Conservation (phyloP, 2,888 invertebrate genomes). For the Scrobipalpa atriplicella region DNA sequence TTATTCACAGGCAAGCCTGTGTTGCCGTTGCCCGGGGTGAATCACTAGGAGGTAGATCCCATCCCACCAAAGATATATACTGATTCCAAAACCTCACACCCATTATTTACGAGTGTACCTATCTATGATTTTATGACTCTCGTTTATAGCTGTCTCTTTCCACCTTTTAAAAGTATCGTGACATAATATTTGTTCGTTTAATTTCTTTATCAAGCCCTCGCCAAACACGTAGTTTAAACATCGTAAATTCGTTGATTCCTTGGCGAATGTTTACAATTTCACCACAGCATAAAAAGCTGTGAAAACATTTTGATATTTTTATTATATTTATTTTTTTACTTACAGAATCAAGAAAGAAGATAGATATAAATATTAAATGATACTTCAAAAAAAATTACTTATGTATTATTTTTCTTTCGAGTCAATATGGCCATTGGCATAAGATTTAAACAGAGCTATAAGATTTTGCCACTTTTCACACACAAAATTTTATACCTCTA, state of each 20-base stretch:
- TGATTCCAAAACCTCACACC: no score
- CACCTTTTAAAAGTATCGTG: conserved; percentile 11
- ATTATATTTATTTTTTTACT: not conserved
- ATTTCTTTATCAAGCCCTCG: conserved; percentile 17
- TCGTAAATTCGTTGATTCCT: conserved; percentile 26
- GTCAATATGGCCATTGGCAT: no score
- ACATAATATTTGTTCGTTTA: conserved; percentile 16
- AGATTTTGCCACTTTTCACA: no score
- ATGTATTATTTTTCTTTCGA: no score
- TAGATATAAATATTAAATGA: not conserved
- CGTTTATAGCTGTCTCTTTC: not conserved
- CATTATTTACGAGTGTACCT: not conserved
- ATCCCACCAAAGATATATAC: no score
- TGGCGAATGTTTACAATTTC: not conserved
- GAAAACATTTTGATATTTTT: not conserved
- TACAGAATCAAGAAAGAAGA: not conserved
- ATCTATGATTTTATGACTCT: not conserved
- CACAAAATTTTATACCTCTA: no score
- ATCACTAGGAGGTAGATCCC: no score
- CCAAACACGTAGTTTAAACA: conserved; percentile 33
- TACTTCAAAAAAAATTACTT: no score
- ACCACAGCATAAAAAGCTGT: conserved; percentile 1
- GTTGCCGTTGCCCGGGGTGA: no score
- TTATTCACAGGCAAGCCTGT: no score
- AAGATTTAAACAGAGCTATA: no score